These are phyloP conservation scores for Glaucomys volans DNA, from an alignment of 2,113 vertebrate species.

Conservation along the genomic window DNA sequence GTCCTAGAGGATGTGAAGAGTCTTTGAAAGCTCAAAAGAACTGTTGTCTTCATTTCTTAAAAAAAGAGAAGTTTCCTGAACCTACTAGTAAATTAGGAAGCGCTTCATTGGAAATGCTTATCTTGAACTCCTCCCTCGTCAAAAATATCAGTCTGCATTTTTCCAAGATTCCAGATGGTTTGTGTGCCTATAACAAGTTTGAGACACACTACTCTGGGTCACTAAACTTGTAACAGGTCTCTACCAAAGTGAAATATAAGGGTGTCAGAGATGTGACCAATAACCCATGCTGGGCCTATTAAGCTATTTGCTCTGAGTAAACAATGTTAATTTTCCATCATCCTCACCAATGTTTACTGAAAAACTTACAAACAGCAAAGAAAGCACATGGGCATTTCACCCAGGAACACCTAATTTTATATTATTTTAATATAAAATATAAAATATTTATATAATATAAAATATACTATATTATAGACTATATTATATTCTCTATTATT, in stretches of 20 bases:
- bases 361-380: neutral
- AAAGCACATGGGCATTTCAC: neutral
- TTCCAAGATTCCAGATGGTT: neutral
- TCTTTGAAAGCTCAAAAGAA: neutral
- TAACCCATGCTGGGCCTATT: neutral
- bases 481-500: no score
- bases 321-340: slow-evolving; percentile 13
- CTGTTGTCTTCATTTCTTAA: neutral
- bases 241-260: neutral
- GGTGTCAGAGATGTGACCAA: neutral
- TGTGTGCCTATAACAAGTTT: neutral
- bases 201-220: neutral
- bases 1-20: neutral
- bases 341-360: neutral
- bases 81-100: neutral
- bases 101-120: neutral
- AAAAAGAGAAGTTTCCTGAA: neutral
- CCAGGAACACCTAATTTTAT: neutral
- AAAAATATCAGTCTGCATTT: neutral
- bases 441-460: no score
- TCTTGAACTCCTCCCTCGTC: neutral
- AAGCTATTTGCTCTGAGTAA: neutral
- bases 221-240: neutral
- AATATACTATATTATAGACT: no score
- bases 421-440: no score